Evolutionary conservation across 2,797 vertebrate genomes (phyloP), one percentile per base, ranked within the genome.

Genomic region (Sciaenops ocellatus): DNA sequence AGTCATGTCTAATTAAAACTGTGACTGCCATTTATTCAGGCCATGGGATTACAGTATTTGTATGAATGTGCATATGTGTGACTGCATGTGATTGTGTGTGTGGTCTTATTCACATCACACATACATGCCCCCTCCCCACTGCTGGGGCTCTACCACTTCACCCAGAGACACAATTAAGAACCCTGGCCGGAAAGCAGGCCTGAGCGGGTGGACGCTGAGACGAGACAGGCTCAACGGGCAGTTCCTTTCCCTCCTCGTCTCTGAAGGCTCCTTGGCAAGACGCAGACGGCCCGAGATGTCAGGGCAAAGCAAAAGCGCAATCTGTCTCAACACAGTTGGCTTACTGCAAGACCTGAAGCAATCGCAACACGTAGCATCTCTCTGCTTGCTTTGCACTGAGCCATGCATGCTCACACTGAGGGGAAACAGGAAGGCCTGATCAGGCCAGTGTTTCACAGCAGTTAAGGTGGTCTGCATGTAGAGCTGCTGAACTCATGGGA

Each of bases 281-380:
- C 26, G 72, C 94, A 94, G 92, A 85, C 86, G 81, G 88, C 89
- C 87, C 16, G 6, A 89, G 76, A 89, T 93, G 94, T 95, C 94
- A 94, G 75, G 73, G 65, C 86, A 46, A 48, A 82, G 92, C 87
- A 94, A 87, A 90, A 88, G 76, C 47, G 84, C 90, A 95, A 95
- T 95, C 90, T 73, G 89, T 95, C 95, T 95, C 87, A 77, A 85
- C 88, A 85, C 90, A 89, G 86, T 89, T 87, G 91, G 91, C 83
- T 82, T 83, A 86, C 89, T 66, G 87, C 54, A 54, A 67, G 69
- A 82, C 78, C 78, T 50, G 59, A 85, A 83, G 88, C 79, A 42
- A 83, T 85, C 87, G 80, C 76, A 66, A 92, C 89, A 78, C 55
- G 79, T 85, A 90, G 92, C 90, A 92, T 94, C 92, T 46, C 87